Evolutionary conservation across 2,797 vertebrate genomes (phyloP), one percentile per base, ranked within the genome.

Genomic region (Phalloptychus januarius): DNA sequence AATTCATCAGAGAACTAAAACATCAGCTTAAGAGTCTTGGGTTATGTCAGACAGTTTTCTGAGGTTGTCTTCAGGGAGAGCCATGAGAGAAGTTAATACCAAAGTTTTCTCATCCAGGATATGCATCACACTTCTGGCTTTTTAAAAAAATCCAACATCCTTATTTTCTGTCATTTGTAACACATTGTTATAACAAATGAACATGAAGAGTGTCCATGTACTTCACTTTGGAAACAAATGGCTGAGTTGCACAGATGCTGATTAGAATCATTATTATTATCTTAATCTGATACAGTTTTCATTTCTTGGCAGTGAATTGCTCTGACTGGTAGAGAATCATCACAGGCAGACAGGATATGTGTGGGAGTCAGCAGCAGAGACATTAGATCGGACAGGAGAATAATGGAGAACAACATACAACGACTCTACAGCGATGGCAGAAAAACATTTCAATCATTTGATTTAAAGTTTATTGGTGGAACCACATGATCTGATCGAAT

Each of bases 1-100:
- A 72, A 67, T 28, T 75, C 71, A 80, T 58, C 61, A 25, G 71
- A 42, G 15, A 74, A 79, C 85, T 87, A 76, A 88, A 71, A 83
- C 71, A 89, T 54, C 42, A 11, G 61, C 77, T 81, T 75, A 87
- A 91, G 83, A 87, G 89, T 89, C 79, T 78, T 90, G 87, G 88
- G 84, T 74, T 80, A 78, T 72, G 83, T 79, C 80, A 83, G 81
- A 73, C 80, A 90, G 86, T 83, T 79, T 87, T 6, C 42, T 45
- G 54, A 74, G 12, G 50, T 69, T 72, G 81, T 72, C 40, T 76
- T 61, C 79, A 58, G 82, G 42, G 5, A 16, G 70, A 83, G 33
- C 38, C 36, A 44, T 42, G 82, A 38, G 67, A 86, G 77, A 84
- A 88, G 77, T 6, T 80, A 81, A 85, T 75, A 84, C 11, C 11